Percentiles rank a stretch among this genome's conserved stretches.
Evolutionary conservation across 1,140 invertebrate species (phyloP).

Genomic region (Arctopsyche grandis): DNA sequence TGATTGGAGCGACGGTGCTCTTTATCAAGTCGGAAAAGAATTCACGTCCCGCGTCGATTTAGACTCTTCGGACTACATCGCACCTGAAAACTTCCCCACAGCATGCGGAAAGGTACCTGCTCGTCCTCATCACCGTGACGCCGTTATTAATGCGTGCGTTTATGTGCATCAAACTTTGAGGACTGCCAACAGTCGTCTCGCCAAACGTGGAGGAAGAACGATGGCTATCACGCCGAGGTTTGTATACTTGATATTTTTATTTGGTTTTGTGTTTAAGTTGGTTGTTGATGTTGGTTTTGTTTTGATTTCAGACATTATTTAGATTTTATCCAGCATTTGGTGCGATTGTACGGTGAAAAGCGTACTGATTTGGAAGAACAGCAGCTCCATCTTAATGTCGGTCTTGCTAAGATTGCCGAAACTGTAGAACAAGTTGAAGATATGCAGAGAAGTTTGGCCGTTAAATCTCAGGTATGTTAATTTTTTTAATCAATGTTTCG

Average conservation of each 20-base stretch:
- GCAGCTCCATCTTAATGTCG: conserved; percentile 98
- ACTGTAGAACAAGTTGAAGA: conserved; percentile 99
- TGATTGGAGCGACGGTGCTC: conserved; percentile 97
- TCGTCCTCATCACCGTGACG: conserved; percentile 87
- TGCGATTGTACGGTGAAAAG: conserved; percentile 98
- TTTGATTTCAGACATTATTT: conserved; percentile 84
- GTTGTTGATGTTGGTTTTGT: not conserved
- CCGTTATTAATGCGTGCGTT: conserved; percentile 97
- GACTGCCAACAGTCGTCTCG: conserved; percentile 88
- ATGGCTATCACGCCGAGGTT: conserved; percentile 96
- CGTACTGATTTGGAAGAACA: conserved; percentile 98
- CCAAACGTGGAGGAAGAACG: conserved; percentile 91
- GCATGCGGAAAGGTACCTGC: conserved; percentile 81
- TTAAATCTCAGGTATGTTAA: conserved; percentile 82
- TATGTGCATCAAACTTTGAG: conserved; percentile 98
- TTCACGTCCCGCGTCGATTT: conserved; percentile 87
- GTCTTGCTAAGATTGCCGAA: conserved; percentile 98
- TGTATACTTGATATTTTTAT: no score
- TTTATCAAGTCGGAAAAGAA: conserved; percentile 94
- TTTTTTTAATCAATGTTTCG: no score
- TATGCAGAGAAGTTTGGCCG: conserved; percentile 97
- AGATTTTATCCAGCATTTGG: conserved; percentile 99
- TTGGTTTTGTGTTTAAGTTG: not conserved
- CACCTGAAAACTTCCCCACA: conserved; percentile 89
- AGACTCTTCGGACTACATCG: conserved; percentile 82